Evolutionary conservation across 1,140 invertebrate genomes (phyloP), one percentile per base, ranked within the genome.

Genomic region (Cyclargus thomasi): DNA sequence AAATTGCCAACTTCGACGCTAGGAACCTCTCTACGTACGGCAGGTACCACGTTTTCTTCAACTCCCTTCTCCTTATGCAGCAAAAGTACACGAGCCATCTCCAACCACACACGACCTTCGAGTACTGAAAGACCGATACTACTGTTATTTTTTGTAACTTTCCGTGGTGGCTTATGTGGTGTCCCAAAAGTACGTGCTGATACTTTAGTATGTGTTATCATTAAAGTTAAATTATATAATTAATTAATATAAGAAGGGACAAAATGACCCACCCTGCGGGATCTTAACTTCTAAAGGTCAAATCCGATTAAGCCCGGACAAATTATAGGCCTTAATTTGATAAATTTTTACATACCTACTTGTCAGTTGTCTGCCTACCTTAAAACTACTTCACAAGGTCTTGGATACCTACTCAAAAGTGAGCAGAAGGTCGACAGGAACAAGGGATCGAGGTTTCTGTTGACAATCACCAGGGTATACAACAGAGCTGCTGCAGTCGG

Each of bases 1-100:
- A 79, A 82, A 65, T 86, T 86, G 1, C 78, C 68, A 18, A 88
- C 79, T 83, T 88, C 86, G 3, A 88, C 73, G 64, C 86, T 88
- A 47, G 83, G 86, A 0, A 85, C 78, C 11, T 86, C 83, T 1
- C 86, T 83, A 53, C 83, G 86, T 63, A 82, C 83, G 81, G 83
- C 69, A 0, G 83, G 85, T 62, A 86, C 75, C 0, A 86, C 74
- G 65, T 82, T 20, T 59, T 20, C 10, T 11, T 20, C 20, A 6
- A 18, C 55, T 20, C 17, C 11, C 1, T 75, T 74, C 57, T 86
- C 80, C 82, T 83, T 88, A 0, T 84, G 77, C 10, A 74, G 36
- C 2, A 76, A 68, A 1, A 86, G 74, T 67, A 88, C 14, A 0
- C 82, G 77, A 5, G 73, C 79, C 3, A 88, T 75, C 64, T 90